Conservation (phyloP, 2,113 vertebrate species). For the Menura novaehollandiae region DNA sequence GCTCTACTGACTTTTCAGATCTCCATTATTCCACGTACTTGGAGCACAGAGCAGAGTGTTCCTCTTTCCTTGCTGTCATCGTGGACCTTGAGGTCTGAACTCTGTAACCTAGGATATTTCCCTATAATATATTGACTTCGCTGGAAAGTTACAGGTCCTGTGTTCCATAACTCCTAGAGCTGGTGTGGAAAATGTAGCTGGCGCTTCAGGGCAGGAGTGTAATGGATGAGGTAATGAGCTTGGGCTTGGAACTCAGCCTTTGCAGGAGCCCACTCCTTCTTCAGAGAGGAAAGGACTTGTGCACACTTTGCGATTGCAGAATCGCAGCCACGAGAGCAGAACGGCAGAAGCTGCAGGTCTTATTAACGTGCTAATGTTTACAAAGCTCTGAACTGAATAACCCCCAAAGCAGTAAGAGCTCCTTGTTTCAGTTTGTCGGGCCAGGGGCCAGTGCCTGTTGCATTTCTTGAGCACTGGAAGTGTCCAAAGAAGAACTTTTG, state of each 20-base stretch:
- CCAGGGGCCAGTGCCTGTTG: background rate
- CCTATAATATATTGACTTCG: background rate
- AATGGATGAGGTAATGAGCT: background rate
- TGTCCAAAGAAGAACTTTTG: background rate
- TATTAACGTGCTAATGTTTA: conserved; percentile 28
- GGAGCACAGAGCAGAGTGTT: background rate
- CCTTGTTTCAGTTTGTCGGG: background rate
- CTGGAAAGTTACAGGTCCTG: background rate
- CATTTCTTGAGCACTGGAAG: background rate
- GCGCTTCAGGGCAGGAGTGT: background rate
- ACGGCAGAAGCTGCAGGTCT: background rate
- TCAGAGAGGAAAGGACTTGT: background rate
- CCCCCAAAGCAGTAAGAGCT: background rate
- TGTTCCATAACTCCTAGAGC: background rate
- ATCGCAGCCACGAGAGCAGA: background rate
- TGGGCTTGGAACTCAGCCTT: background rate
- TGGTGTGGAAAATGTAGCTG: conserved; percentile 33
- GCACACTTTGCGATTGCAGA: background rate
- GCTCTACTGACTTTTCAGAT: background rate
- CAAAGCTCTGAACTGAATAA: conserved; percentile 3
- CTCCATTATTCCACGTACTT: background rate
- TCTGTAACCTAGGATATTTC: background rate
- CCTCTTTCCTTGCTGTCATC: background rate
- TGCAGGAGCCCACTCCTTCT: background rate
- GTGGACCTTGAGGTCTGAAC: background rate